Evolutionary conservation across 2,113 vertebrate species (phyloP), one percentile per base, ranked within the genome.

Genomic region (Tyto alba): DNA sequence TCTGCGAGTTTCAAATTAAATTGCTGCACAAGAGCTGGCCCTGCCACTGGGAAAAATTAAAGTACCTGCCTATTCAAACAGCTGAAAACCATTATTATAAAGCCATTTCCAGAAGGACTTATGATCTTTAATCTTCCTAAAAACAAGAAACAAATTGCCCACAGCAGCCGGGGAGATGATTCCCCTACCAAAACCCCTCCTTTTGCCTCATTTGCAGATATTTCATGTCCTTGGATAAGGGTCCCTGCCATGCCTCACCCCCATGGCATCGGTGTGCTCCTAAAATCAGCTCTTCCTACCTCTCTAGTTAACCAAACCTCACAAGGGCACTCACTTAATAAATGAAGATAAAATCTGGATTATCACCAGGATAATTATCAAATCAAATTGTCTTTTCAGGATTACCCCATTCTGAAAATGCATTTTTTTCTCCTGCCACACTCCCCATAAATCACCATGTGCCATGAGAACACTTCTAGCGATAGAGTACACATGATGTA

Each of bases 71-170:
- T 83, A 64, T 85, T 90, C 67, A 88, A 80, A 80, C 0, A 1
- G 34, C 32, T 92, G 71, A 92, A 94, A 95, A 67, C 8, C 67
- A 73, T 75, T 90, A 76, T 52, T 76, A 57, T 66, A 86, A 92
- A 93, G 21, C 32, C 45, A 50, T 92, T 96, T 91, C 60, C 55
- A 91, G 45, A 82, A 87, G 53, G 53, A 41, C 5, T 94, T 85
- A 79, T n/a, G 55, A 25, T 69, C 22, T 90, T 88, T 83, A 25
- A 66, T 75, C 68, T 94, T 75, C 81, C 57, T 57, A 89, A 89
- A 90, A 91, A 25, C 8, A 43, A 85, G 23, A 85, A 59, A 68
- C 26, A 71, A 81, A 75, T 50, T 27, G 16, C 11, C 64, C 19
- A 41, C 23, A 80, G 50, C 30, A 90, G 23, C 80, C 15, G 15